These are phyloP conservation scores for Nasonia oneida DNA, from an alignment of 2,888 invertebrate genomes.

Conservation along the genomic window DNA sequence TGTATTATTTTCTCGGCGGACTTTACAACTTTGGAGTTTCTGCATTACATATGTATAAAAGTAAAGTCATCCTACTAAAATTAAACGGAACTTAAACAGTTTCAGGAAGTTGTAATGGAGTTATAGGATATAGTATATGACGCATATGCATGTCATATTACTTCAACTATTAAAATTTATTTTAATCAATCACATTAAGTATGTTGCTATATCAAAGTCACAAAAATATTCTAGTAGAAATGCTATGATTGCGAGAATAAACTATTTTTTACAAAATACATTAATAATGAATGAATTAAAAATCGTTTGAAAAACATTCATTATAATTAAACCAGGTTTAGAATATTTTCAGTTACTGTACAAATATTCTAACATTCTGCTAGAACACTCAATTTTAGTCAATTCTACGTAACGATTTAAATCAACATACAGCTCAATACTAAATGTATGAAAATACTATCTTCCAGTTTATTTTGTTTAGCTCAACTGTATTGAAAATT, in stretches of 20 bases:
- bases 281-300: too few relatives aligned
- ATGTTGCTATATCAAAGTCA: too few relatives aligned
- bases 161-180: too few relatives aligned
- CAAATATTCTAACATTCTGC: too few relatives aligned
- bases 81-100: neutral
- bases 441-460: slow-evolving; percentile 29
- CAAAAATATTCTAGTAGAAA: too few relatives aligned
- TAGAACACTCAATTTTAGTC: neutral
- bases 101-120: neutral
- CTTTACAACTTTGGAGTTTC: neutral
- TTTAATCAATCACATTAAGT: too few relatives aligned
- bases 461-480: neutral
- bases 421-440: neutral
- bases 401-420: neutral
- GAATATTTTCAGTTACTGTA: too few relatives aligned
- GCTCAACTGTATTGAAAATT: slow-evolving; percentile 5
- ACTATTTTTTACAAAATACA: too few relatives aligned
- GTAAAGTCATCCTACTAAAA: neutral
- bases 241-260: too few relatives aligned
- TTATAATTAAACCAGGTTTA: too few relatives aligned
- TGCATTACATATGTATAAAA: neutral
- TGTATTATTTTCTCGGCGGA: neutral
- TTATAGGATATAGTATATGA: neutral
- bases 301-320: too few relatives aligned
- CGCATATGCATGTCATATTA: too few relatives aligned